These are phyloP conservation scores for Phylloscopus trochilus DNA, from an alignment of 2,113 vertebrate genomes.

Conservation along the genomic window DNA sequence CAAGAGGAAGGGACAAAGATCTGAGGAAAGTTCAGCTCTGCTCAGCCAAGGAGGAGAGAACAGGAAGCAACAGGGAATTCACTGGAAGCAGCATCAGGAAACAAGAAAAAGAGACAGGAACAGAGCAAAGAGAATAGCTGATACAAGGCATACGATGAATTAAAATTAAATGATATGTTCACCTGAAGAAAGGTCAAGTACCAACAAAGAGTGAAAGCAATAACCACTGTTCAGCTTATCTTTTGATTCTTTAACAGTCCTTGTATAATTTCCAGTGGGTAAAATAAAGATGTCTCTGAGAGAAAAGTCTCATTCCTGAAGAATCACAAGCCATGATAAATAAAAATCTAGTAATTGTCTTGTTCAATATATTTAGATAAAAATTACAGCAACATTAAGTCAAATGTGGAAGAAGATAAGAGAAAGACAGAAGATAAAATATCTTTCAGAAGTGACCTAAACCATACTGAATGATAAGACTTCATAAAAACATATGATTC, in stretches of 20 bases:
- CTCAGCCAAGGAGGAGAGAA: conserved; percentile 4
- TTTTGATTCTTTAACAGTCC: not conserved
- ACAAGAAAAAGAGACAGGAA: not conserved
- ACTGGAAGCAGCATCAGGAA: not conserved
- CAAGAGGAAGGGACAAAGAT: not conserved
- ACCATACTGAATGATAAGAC: not conserved
- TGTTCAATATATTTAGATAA: not conserved
- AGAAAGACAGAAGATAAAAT: not conserved
- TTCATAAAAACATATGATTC: not conserved
- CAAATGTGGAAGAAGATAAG: not conserved
- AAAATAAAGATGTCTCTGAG: not conserved
- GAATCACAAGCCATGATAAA: not conserved
- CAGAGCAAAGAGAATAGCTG: not conserved
- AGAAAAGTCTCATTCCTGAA: not conserved
- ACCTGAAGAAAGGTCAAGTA: conserved; percentile 17
- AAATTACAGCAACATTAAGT: not conserved
- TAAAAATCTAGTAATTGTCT: not conserved
- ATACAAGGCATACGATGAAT: not conserved
- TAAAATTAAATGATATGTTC: not conserved
- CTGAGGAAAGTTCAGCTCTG: not conserved
- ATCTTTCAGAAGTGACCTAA: not conserved
- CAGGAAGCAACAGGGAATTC: not conserved
- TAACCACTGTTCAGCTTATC: not conserved
- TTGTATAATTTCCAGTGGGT: not conserved
- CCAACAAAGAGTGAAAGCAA: not conserved